phyloP scores from a whole-genome alignment of 2,888 invertebrate genomes.

The Hyalella azteca region DNA sequence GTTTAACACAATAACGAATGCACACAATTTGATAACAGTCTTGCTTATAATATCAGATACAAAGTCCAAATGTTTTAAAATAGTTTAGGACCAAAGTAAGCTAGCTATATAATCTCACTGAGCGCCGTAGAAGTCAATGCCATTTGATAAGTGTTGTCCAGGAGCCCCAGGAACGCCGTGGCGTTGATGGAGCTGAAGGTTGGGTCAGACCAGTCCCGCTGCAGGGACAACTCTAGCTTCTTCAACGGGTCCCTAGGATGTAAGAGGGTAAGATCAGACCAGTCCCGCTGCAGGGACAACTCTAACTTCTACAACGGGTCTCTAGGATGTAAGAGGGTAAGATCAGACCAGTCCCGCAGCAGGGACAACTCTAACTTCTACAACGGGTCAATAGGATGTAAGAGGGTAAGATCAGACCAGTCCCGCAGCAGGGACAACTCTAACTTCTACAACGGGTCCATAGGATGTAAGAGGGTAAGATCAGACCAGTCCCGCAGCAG shows the following conservation, averaged over 20 bases:
- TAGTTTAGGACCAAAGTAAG: too few species aligned
- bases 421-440: neutral
- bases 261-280: constrained; percentile 1
- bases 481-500: too few species aligned
- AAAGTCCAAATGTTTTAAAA: too few species aligned
- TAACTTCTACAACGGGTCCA: constrained; percentile 17
- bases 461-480: too few species aligned
- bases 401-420: constrained; percentile 3
- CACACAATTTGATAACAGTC: too few species aligned
- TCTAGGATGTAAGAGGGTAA: neutral
- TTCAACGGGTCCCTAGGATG: constrained; percentile 7
- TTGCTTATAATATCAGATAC: too few species aligned
- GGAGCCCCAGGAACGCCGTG: neutral
- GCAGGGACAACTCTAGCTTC: constrained; percentile 4
- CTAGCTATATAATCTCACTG: too few species aligned
- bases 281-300: neutral
- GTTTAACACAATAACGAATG: too few species aligned
- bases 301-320: constrained; percentile 23
- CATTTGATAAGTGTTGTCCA: constrained; percentile 19
- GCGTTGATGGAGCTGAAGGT: neutral
- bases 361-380: constrained; percentile 15
- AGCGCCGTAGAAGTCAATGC: neutral
- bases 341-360: neutral
- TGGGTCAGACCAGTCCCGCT: neutral
- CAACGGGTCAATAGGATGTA: neutral